These are phyloP conservation scores for Macrosoma leucophasiata DNA, from an alignment of 2,888 invertebrate genomes.

Conservation along the genomic window DNA sequence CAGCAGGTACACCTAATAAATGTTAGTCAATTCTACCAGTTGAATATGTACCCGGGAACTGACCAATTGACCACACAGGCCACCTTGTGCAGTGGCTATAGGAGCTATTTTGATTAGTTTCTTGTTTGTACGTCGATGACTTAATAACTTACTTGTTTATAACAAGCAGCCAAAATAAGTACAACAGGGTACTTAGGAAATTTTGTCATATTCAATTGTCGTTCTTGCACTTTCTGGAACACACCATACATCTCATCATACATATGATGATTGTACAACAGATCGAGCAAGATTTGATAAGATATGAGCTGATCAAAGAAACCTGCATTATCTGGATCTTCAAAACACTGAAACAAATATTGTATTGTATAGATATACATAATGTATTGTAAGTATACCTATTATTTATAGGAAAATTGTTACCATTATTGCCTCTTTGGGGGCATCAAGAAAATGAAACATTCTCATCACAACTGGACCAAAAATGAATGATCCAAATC, in stretches of 20 bases:
- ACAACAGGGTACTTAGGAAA: conserved; percentile 82
- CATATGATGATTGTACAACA: conserved; percentile 80
- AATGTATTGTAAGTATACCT: not conserved
- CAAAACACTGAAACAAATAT: conserved; percentile 73
- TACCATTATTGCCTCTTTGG: conserved; percentile 78
- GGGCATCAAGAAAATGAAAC: conserved; percentile 81
- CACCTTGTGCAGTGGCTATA: too few species aligned
- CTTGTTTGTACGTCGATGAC: too few species aligned
- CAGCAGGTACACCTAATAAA: too few species aligned
- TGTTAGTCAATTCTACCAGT: too few species aligned
- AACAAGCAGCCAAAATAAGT: conserved; percentile 82
- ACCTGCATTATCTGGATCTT: conserved; percentile 74
- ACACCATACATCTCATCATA: conserved; percentile 80
- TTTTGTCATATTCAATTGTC: conserved; percentile 77
- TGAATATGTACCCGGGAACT: too few species aligned
- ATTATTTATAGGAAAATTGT: too few species aligned
- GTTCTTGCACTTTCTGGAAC: conserved; percentile 77
- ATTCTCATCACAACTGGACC: conserved; percentile 90
- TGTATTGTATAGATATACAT: not conserved
- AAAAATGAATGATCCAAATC: conserved; percentile 88
- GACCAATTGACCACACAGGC: too few species aligned
- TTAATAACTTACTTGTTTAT: conserved; percentile 81
- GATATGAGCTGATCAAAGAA: conserved; percentile 84
- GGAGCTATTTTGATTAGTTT: too few species aligned
- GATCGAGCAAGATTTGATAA: conserved; percentile 81